phyloP scores from a whole-genome alignment of 2,797 vertebrate genomes.

The Anguilla obscura region DNA sequence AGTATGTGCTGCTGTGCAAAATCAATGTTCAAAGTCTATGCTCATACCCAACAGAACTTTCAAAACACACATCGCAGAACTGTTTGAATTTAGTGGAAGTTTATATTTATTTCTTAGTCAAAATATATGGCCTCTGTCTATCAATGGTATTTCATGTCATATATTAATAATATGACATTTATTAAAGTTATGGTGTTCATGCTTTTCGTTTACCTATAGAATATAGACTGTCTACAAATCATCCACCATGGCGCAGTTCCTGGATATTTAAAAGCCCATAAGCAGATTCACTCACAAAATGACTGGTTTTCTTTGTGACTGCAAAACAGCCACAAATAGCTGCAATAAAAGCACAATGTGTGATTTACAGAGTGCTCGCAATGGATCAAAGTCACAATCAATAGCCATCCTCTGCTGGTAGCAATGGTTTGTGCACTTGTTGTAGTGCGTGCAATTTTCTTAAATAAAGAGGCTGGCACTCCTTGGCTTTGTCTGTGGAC shows the following conservation, averaged over 20 bases:
- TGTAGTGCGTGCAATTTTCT: not conserved
- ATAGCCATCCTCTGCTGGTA: not conserved
- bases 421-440: not conserved
- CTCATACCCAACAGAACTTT: not conserved
- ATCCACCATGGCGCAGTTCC: not conserved
- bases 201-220: conserved; percentile 27
- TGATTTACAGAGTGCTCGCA: not conserved
- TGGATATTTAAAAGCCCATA: not conserved
- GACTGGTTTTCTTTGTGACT: not conserved
- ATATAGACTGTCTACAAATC: conserved; percentile 27
- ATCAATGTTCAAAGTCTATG: not conserved
- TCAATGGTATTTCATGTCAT: not conserved
- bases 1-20: not conserved
- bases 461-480: no score
- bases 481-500: no score
- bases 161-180: conserved; percentile 3
- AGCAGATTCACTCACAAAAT: not conserved
- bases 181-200: not conserved
- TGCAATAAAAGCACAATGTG: not conserved
- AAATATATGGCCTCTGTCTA: conserved; percentile 1
- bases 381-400: not conserved
- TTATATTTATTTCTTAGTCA: not conserved
- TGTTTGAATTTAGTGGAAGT: not conserved
- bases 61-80: not conserved
- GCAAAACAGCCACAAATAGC: not conserved